Evolutionary conservation across 2,888 invertebrate genomes (phyloP), one percentile per base, ranked within the genome.

Genomic region (Agrochola circellaris): DNA sequence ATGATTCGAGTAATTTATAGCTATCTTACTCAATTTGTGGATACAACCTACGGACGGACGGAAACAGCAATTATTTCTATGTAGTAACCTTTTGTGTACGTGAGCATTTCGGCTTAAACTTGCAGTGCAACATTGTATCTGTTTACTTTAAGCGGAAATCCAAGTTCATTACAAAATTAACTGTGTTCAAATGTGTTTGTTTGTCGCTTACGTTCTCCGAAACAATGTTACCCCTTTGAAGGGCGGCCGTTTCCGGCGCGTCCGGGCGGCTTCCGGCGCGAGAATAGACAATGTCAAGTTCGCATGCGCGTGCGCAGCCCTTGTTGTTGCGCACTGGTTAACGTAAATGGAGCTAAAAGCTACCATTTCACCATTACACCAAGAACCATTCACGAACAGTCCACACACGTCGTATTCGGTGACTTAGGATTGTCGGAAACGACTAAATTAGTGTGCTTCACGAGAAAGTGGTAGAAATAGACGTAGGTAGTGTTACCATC

Each of bases 201-300:
- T 85, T 86, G 89, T 88, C 86, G 84, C 73, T 84, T 82, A 86
- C 87, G 89, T 96, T 95, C 95, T 91, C 85, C 91, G 95, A 95
- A 95, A 94, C 95, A 93, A 90, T 93, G 94, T 95, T 91, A 94
- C 93, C 94, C 95, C 93, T 94, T 95, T 89, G 84, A 87, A 87
- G 86, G 88, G 85, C 87, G 87, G 86, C 89, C 89, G 90, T 92
- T 91, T 95, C 95, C 94, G 94, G 90, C 90, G 92, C 85, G 86
- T 89, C 75, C 85, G 88, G 81, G 80, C 83, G 75, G 91, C 89
- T 93, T 94, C 93, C 94, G 94, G 91, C 87, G 91, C 91, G 85
- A 89, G 91, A 91, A 91, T 91, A 94, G 93, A 93, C 95, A 94
- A 95, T 95, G 95, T 96, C 96, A 96, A 95, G 95, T 94, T 95